Conservation (phyloP, 64 coral and sea anemone genomes). For the Dendronephthya gigantea region DNA sequence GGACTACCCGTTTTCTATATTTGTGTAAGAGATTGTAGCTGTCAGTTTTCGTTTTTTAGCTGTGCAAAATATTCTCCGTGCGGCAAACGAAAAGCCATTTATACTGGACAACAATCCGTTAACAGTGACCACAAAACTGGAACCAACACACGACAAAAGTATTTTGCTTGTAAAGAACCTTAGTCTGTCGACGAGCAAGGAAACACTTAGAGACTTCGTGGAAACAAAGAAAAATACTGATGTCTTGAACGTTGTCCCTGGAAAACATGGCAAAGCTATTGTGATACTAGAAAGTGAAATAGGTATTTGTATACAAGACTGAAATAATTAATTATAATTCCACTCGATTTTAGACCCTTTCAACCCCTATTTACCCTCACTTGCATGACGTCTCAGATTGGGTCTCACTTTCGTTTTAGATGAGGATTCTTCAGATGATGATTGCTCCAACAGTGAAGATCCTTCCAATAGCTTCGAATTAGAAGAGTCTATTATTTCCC, state of each 20-base stretch:
- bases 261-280: not conserved
- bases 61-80: not conserved
- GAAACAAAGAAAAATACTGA: not conserved
- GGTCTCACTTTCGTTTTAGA: not conserved
- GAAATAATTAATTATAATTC: no score
- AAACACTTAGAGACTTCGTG: not conserved
- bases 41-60: not conserved
- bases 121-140: not conserved
- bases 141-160: not conserved
- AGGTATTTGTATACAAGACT: not conserved
- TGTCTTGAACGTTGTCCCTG: not conserved
- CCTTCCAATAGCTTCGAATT: no score
- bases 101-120: not conserved
- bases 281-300: not conserved
- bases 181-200: not conserved
- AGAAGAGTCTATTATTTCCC: not conserved
- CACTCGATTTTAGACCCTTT: no score
- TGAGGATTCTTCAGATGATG: not conserved
- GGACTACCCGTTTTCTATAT: no score
- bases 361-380: no score
- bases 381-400: no score
- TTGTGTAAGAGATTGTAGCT: no score
- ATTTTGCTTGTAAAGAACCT: not conserved
- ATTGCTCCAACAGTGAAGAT: not conserved
- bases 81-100: not conserved